These are phyloP conservation scores for Cacatua alba DNA, from an alignment of 2,113 vertebrate species.

Conservation along the genomic window DNA sequence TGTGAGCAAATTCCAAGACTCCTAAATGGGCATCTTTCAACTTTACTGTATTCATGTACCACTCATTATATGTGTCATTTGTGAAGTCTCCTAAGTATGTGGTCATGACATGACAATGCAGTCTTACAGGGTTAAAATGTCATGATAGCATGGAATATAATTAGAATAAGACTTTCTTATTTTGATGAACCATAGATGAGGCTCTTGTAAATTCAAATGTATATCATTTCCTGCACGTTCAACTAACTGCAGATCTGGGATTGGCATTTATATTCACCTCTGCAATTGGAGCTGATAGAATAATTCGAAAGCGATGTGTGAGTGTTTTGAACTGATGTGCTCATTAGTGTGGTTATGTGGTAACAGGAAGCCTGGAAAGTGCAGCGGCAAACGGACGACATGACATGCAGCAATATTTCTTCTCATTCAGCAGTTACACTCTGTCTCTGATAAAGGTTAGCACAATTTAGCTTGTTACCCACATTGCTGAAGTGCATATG, in stretches of 20 bases:
- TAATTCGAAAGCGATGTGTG: slow-evolving; percentile 24
- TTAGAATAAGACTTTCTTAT: neutral
- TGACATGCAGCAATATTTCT: neutral
- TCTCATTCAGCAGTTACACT: slow-evolving; percentile 20
- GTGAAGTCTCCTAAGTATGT: neutral
- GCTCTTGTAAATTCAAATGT: neutral
- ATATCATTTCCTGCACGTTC: neutral
- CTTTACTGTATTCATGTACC: neutral
- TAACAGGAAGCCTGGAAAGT: slow-evolving; percentile 33
- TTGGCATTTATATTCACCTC: neutral
- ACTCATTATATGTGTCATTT: neutral
- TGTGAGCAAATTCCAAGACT: neutral
- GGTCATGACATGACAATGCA: neutral
- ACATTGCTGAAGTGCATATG: neutral
- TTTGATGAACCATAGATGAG: neutral
- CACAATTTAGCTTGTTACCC: slow-evolving; percentile 29
- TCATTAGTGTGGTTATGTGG: slow-evolving; percentile 42
- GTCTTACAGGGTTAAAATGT: neutral
- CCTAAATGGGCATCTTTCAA: neutral
- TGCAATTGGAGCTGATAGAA: neutral
- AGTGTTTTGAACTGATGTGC: slow-evolving; percentile 5
- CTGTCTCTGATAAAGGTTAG: slow-evolving; percentile 58
- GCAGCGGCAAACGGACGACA: neutral
- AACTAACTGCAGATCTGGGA: neutral
- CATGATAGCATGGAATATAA: neutral